phyloP scores from a whole-genome alignment of 2,888 invertebrate genomes.

The Napeogenes inachia region DNA sequence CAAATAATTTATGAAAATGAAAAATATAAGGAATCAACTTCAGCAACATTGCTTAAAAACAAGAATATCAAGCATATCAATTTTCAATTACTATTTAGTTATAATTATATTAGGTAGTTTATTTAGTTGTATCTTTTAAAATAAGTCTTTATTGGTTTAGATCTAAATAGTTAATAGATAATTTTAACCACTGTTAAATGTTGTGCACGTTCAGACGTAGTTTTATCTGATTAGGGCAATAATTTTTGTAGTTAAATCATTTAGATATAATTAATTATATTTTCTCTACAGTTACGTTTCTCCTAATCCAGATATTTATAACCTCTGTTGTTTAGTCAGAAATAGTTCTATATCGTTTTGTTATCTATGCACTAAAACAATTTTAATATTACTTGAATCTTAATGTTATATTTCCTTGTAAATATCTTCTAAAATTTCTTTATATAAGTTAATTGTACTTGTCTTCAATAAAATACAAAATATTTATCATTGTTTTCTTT shows the following conservation, averaged over 20 bases:
- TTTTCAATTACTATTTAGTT: slow-evolving; percentile 42
- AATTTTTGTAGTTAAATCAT: slow-evolving; percentile 49
- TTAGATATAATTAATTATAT: slow-evolving; percentile 35
- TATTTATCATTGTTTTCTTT: slow-evolving; percentile 29
- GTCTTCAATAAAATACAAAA: slow-evolving; percentile 66
- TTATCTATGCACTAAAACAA: slow-evolving; percentile 32
- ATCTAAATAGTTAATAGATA: slow-evolving; percentile 60
- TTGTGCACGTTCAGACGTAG: slow-evolving; percentile 74
- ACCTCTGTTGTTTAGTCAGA: slow-evolving; percentile 24
- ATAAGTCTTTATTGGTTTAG: slow-evolving; percentile 59
- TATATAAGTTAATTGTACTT: slow-evolving; percentile 70
- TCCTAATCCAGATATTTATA: slow-evolving; percentile 18
- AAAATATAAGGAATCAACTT: slow-evolving; percentile 29
- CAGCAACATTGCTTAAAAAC: slow-evolving; percentile 47
- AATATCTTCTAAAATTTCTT: slow-evolving; percentile 70
- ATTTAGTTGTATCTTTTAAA: slow-evolving; percentile 50
- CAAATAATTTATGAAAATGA: no score
- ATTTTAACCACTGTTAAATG: slow-evolving; percentile 77
- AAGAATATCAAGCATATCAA: slow-evolving; percentile 76
- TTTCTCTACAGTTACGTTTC: slow-evolving; percentile 27
- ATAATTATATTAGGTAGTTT: slow-evolving; percentile 52
- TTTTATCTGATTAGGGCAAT: slow-evolving; percentile 65
- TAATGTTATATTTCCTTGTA: slow-evolving; percentile 67
- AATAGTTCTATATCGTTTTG: slow-evolving; percentile 26
- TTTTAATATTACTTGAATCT: slow-evolving; percentile 58